Evolutionary conservation across 2,113 vertebrate genomes (phyloP).

Genomic region (Rhipidura dahli): DNA sequence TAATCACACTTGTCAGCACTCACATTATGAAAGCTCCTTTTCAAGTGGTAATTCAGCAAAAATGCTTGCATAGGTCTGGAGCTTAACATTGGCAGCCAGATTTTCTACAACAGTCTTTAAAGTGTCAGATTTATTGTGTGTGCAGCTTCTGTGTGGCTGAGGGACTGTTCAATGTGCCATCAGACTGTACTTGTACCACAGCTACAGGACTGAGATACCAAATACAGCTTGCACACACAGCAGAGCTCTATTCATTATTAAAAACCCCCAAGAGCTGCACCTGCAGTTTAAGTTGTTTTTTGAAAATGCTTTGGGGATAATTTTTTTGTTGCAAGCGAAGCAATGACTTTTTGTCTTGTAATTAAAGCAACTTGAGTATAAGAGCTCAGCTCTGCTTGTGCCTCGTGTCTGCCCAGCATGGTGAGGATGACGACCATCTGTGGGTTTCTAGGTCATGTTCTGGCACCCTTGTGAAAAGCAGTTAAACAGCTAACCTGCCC

Average conservation of each 20-base stretch:
- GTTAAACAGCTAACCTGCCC: not conserved
- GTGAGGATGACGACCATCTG: not conserved
- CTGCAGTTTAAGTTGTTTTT: not conserved
- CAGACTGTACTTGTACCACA: not conserved
- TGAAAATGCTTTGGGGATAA: not conserved
- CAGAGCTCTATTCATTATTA: not conserved
- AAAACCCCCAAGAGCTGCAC: not conserved
- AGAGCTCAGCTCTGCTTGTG: not conserved
- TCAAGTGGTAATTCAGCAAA: conserved; percentile 55
- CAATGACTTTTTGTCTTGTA: not conserved
- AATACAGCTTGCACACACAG: not conserved
- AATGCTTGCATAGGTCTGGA: conserved; percentile 41
- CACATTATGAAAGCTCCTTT: conserved; percentile 32
- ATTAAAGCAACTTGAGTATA: not conserved
- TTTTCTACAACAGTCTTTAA: not conserved
- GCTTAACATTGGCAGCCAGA: not conserved
- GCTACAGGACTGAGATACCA: not conserved
- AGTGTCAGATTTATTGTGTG: not conserved
- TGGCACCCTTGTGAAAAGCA: not conserved
- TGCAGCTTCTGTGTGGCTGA: not conserved
- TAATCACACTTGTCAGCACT: conserved; percentile 56
- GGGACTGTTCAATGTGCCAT: not conserved
- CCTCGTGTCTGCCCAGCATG: not conserved
- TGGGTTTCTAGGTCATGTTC: not conserved
- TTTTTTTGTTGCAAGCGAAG: not conserved